Percentiles rank a stretch among this genome's conserved stretches.
These are phyloP conservation scores for Macrotrachela quadricornifera DNA, from an alignment of 1,140 invertebrate species.

Conservation along the genomic window DNA sequence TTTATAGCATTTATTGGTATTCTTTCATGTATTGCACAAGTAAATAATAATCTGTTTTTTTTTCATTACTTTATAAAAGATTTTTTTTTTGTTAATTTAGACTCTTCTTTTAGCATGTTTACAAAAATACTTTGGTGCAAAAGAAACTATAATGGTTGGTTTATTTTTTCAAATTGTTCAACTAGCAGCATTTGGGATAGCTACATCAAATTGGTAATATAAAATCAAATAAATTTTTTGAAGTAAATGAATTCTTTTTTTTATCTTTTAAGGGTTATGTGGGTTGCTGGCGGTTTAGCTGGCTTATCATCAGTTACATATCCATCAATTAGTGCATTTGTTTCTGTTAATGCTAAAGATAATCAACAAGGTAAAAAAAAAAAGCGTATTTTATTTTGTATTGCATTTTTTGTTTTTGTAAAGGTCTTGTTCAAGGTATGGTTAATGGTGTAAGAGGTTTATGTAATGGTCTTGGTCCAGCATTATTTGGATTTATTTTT, in stretches of 20 bases:
- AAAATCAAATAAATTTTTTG: too few relatives aligned
- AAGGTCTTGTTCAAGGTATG: slow-evolving; percentile 39
- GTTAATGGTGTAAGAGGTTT: slow-evolving; percentile 66
- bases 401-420: neutral
- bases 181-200: slow-evolving; percentile 86
- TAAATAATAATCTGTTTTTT: slow-evolving; percentile 12
- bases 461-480: slow-evolving; percentile 73
- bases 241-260: too few relatives aligned
- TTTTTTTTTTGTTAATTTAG: slow-evolving; percentile 14
- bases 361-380: slow-evolving; percentile 60
- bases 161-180: slow-evolving; percentile 87
- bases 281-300: slow-evolving; percentile 82
- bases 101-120: slow-evolving; percentile 54
- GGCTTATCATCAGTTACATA: slow-evolving; percentile 76
- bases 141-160: slow-evolving; percentile 89
- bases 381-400: neutral
- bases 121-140: slow-evolving; percentile 72
- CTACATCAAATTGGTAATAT: slow-evolving; percentile 56
- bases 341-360: slow-evolving; percentile 79
- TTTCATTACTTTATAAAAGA: too few relatives aligned
- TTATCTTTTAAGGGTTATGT: slow-evolving; percentile 48
- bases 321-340: slow-evolving; percentile 92
- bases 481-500: slow-evolving; percentile 91
- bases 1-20: slow-evolving; percentile 93
- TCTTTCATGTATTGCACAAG: slow-evolving; percentile 78